A percentile compares a stretch with the other conserved stretches of the same genome.
These are phyloP conservation scores for Oreortyx pictus DNA, from an alignment of 2,797 vertebrate species.

Conservation along the genomic window DNA sequence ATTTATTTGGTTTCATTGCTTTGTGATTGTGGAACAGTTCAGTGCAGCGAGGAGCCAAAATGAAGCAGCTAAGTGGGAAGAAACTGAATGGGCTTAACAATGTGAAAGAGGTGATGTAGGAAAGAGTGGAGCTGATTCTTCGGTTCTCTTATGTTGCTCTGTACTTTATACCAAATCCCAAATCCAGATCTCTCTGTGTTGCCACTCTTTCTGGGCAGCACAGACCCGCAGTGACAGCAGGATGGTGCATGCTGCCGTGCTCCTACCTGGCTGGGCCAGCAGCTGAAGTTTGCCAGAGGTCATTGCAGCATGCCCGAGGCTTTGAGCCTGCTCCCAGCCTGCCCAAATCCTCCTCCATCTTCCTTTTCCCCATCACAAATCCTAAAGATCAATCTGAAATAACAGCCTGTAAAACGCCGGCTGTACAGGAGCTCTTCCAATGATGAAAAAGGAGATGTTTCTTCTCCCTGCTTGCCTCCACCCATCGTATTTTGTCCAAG, in stretches of 20 bases:
- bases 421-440: not conserved
- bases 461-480: not conserved
- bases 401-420: accelerated
- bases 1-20: not conserved
- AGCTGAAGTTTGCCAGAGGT: not conserved
- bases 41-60: slow-evolving; percentile 9
- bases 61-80: not conserved
- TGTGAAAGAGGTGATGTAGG: not conserved
- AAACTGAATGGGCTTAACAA: not conserved
- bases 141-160: not conserved
- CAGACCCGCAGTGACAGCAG: not conserved
- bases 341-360: not conserved
- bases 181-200: not conserved
- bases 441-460: not conserved
- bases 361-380: not conserved
- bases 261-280: not conserved
- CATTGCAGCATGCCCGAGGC: not conserved
- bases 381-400: not conserved
- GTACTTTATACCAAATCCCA: not conserved
- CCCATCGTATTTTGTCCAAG: not conserved
- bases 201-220: not conserved
- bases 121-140: not conserved
- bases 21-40: not conserved
- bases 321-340: not conserved
- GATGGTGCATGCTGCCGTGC: not conserved